Conservation (phyloP, 2,888 invertebrate genomes). For the Boloria selene region DNA sequence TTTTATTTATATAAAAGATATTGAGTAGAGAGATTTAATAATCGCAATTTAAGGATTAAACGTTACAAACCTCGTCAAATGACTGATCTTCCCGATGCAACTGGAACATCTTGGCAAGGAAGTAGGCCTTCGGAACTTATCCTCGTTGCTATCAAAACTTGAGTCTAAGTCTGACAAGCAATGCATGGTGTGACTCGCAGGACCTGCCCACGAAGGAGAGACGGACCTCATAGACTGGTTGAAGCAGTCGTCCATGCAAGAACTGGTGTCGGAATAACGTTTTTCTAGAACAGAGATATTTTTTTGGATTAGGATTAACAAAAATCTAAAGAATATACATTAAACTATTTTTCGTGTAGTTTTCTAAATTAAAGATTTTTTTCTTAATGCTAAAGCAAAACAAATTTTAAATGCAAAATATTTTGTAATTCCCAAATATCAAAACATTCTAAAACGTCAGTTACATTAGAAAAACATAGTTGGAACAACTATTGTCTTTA, state of each 20-base stretch:
- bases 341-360: no score
- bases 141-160: conserved; percentile 70
- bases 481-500: neutral
- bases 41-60: neutral
- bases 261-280: conserved; percentile 73
- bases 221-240: conserved; percentile 67
- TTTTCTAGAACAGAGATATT: conserved; percentile 66
- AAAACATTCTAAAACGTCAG: neutral
- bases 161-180: conserved; percentile 73
- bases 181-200: conserved; percentile 75
- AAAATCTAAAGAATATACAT: neutral
- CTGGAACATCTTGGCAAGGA: conserved; percentile 86
- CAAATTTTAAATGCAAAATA: no score
- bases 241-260: conserved; percentile 74
- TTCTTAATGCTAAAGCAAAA: no score
- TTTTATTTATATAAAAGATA: no score
- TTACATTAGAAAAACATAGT: neutral
- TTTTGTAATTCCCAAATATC: no score
- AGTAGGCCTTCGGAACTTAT: conserved; percentile 69
- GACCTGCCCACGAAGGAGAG: conserved; percentile 72
- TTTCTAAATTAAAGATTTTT: no score
- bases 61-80: conserved; percentile 79
- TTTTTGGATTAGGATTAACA: neutral
- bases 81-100: conserved; percentile 89
- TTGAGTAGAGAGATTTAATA: no score